Percentiles rank a stretch among this genome's conserved stretches.
These are phyloP conservation scores for Ctenicera cuprea DNA, from an alignment of 2,888 invertebrate genomes.

Conservation along the genomic window DNA sequence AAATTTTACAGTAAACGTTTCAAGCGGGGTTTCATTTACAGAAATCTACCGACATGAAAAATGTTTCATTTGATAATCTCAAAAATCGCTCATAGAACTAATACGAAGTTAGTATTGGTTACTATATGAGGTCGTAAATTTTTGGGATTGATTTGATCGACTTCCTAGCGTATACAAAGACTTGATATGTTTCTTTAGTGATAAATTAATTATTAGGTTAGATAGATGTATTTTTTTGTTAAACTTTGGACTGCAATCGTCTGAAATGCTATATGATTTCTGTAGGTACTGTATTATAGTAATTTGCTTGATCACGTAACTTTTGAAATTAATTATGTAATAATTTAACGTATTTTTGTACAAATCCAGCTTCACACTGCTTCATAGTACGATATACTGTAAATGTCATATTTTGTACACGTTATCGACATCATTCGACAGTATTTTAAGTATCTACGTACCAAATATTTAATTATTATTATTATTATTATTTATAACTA, in stretches of 20 bases:
- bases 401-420: conserved; percentile 10
- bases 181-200: background rate
- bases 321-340: background rate
- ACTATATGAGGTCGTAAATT: conserved; percentile 13
- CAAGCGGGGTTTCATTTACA: conserved; percentile 41
- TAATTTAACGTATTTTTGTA: conserved; percentile 10
- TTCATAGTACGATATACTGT: conserved; percentile 4
- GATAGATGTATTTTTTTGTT: background rate
- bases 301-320: background rate
- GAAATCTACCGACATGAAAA: conserved; percentile 46
- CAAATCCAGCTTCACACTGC: conserved; percentile 14
- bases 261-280: no score
- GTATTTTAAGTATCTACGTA: conserved; percentile 26
- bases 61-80: conserved; percentile 15
- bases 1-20: conserved; percentile 6
- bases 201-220: no score
- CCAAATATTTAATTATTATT: conserved; percentile 21
- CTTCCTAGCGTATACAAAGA: background rate
- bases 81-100: conserved; percentile 21
- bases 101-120: conserved; percentile 33
- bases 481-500: conserved; percentile 7
- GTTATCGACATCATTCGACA: conserved; percentile 27
- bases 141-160: conserved; percentile 15
- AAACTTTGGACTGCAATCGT: background rate
- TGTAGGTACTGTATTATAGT: no score